phyloP scores from a whole-genome alignment of 2,113 vertebrate genomes.

The Tragelaphus imberbis region DNA sequence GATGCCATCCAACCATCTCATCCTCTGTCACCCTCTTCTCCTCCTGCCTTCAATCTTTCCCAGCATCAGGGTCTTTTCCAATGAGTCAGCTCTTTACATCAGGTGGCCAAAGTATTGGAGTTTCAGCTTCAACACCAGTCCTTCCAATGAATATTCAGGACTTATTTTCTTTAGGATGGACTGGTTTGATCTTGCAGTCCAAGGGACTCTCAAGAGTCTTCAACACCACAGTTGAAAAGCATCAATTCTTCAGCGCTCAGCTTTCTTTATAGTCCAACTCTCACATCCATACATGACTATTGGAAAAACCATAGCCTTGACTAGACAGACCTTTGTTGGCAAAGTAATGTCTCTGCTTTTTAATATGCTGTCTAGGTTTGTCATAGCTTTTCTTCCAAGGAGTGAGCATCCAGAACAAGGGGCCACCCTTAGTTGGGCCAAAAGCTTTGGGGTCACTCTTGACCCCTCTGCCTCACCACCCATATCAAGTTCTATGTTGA shows the following conservation, averaged over 20 bases:
- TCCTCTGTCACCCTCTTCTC: not conserved
- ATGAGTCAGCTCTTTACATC: not conserved
- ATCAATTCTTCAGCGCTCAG: rapidly evolving
- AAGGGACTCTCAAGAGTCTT: not conserved
- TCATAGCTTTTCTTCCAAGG: not conserved
- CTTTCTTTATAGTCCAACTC: not conserved
- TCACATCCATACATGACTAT: not conserved
- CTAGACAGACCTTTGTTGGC: not conserved
- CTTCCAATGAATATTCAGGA: not conserved
- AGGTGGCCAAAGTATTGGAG: not conserved
- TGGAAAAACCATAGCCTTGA: not conserved
- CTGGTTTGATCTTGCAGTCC: not conserved
- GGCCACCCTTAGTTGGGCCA: not conserved
- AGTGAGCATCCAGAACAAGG: not conserved
- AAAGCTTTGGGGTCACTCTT: not conserved
- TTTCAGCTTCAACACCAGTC: not conserved
- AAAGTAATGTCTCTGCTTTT: not conserved
- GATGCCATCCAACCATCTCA: not conserved
- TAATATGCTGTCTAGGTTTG: not conserved
- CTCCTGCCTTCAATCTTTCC: not conserved
- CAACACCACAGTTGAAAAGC: not conserved
- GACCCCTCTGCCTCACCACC: not conserved
- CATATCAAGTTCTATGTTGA: not conserved
- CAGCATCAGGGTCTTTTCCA: not conserved
- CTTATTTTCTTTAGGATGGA: not conserved